These are phyloP conservation scores for Erebia aethiops DNA, from an alignment of 2,888 invertebrate genomes.

Conservation along the genomic window DNA sequence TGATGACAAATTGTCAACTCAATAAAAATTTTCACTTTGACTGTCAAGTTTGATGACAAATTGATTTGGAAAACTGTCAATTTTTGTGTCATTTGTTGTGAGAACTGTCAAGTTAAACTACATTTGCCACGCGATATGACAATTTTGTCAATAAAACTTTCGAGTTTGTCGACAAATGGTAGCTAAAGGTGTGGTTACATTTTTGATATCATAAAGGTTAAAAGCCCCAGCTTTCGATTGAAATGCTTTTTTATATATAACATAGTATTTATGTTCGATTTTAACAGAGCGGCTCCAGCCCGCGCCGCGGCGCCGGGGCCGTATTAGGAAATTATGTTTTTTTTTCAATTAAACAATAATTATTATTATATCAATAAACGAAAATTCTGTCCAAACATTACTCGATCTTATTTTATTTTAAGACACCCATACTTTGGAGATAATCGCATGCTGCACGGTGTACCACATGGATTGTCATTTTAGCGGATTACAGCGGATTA, in stretches of 20 bases:
- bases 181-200: background rate
- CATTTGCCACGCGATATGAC: background rate
- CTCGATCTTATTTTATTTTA: slow-evolving; percentile 58
- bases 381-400: slow-evolving; percentile 68
- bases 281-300: slow-evolving; percentile 52
- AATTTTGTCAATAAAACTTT: background rate
- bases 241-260: slow-evolving; percentile 71
- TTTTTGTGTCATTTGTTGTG: background rate
- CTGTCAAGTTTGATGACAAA: background rate
- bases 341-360: slow-evolving; percentile 66
- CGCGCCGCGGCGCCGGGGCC: slow-evolving; percentile 8
- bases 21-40: background rate
- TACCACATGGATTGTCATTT: too few relatives aligned
- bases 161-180: too few relatives aligned
- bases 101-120: background rate
- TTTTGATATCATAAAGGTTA: background rate
- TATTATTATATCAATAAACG: slow-evolving; percentile 73
- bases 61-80: background rate
- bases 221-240: slow-evolving; percentile 62
- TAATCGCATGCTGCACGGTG: too few relatives aligned
- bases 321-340: slow-evolving; percentile 47
- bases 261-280: slow-evolving; percentile 80
- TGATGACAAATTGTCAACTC: background rate
- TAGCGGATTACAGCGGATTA: too few relatives aligned
- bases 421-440: too few relatives aligned